Evolutionary conservation across 2,113 vertebrate species (phyloP), one percentile per base, ranked within the genome.

Genomic region (Cinclus mexicanus): DNA sequence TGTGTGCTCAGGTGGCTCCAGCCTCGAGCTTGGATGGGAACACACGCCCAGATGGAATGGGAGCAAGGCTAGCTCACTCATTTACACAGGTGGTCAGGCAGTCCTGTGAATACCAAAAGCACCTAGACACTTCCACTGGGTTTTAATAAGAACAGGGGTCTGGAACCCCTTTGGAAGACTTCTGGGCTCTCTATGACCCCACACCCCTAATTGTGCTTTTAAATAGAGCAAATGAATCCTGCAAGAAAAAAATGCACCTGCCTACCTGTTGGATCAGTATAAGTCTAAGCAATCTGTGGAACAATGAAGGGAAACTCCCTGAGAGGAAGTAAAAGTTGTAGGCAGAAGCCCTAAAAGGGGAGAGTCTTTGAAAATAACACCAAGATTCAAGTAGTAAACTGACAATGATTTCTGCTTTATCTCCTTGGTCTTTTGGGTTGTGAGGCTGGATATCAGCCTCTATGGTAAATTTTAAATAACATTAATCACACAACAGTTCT

Each of bases 1-100:
- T 16, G 56, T 3, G 39, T 42, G 52, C 59, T 0, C 1, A 72
- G 50, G 59, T 2, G 11, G 64, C 68, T 59, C 41, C 37, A 78
- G 71, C 35, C 35, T 9, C 7, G 1, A 21, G 46, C 22, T 1
- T 49, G 31, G 5, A 21, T 11, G 39, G 3, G 21, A 63, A 15
- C 33, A 39, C 5, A 2, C 0, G 0, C 35, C 49, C 63, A 33
- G 42, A 9, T 8, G 37, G 31, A 53, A 35, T 0, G 68, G 65
- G 56, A 69, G 37, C 25, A 10, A 28, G 67, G 61, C 49, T 74
- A 91, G 53, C 28, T 61, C 23, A 1, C 61, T 29, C n/a, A 2
- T 28, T 46, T 19, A 25, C 39, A 33, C 44, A 18, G 55, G 74
- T 39, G 50, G 22, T 25, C 74, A 83, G 39, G 39, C 19, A 64